phyloP scores from a whole-genome alignment of 2,113 vertebrate genomes.

The Pachyramphus minor region DNA sequence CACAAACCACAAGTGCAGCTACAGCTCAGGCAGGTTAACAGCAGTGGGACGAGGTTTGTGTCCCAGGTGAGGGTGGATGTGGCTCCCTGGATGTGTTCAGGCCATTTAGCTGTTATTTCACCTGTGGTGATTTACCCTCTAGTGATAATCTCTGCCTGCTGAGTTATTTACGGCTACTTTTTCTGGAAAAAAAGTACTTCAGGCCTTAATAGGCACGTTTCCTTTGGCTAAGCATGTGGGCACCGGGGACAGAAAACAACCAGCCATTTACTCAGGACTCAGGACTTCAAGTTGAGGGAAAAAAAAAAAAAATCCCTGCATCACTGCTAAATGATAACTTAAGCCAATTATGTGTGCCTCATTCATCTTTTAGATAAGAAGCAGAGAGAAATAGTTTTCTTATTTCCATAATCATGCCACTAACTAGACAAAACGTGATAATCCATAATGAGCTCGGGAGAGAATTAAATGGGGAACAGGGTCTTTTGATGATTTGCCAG shows the following conservation, averaged over 20 bases:
- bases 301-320: neutral
- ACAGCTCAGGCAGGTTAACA: neutral
- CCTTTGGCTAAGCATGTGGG: neutral
- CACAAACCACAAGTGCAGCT: neutral
- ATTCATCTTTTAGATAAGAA: conserved; percentile 64
- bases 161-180: conserved; percentile 18
- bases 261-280: neutral
- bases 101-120: neutral
- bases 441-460: conserved; percentile 71
- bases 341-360: conserved; percentile 39
- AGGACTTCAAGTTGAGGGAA: neutral
- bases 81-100: neutral
- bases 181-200: conserved; percentile 39
- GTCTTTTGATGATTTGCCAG: conserved; percentile 60
- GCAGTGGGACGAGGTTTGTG: neutral
- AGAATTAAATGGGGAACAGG: conserved; percentile 62
- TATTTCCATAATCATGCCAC: conserved; percentile 56
- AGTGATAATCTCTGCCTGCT: conserved; percentile 3
- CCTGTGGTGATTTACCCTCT: neutral
- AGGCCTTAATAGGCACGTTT: neutral
- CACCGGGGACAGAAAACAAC: neutral
- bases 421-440: conserved; percentile 68
- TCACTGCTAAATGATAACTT: conserved; percentile 42
- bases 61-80: neutral
- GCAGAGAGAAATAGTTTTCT: conserved; percentile 43